These are phyloP conservation scores for Hirtodrosophila duncani DNA, from an alignment of 2,888 invertebrate species.

Conservation along the genomic window DNA sequence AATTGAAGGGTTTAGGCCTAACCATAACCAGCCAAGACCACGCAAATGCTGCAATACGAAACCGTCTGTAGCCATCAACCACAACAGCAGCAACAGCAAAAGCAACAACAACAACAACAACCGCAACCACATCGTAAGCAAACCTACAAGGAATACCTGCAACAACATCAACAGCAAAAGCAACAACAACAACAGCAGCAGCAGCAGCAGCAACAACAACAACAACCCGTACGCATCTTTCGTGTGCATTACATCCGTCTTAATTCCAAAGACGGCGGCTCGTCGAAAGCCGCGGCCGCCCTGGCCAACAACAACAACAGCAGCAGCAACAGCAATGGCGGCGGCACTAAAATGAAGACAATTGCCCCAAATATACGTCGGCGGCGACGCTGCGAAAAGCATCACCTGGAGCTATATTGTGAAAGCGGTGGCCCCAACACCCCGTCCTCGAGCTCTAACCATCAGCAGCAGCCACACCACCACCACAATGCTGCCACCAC, in stretches of 20 bases:
- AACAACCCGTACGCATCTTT: slow-evolving; percentile 63
- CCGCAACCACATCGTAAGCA: slow-evolving; percentile 39
- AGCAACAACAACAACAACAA: slow-evolving; percentile 32
- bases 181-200: slow-evolving; percentile 19
- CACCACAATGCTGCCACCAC: slow-evolving; percentile 9
- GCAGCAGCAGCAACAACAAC: slow-evolving; percentile 31
- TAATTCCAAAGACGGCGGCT: slow-evolving; percentile 69
- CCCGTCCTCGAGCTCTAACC: slow-evolving; percentile 4
- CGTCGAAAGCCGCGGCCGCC: slow-evolving; percentile 29
- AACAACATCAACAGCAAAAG: slow-evolving; percentile 36
- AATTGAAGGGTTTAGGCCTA: too few species aligned
- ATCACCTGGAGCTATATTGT: slow-evolving; percentile 79
- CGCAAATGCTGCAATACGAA: slow-evolving; percentile 67
- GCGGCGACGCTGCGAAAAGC: slow-evolving; percentile 82
- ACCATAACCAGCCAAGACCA: slow-evolving; percentile 26
- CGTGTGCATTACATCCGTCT: slow-evolving; percentile 72
- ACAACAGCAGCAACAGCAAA: slow-evolving; percentile 37
- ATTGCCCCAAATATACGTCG: slow-evolving; percentile 83
- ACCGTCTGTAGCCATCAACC: slow-evolving; percentile 45
- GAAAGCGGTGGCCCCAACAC: neutral
- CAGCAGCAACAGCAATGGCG: slow-evolving; percentile 40
- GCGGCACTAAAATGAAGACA: slow-evolving; percentile 81
- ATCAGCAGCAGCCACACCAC: neutral
- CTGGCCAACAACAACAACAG: slow-evolving; percentile 19
- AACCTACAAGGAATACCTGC: slow-evolving; percentile 46